These are phyloP conservation scores for Phengaris arion DNA, from an alignment of 2,888 invertebrate species.

Conservation along the genomic window DNA sequence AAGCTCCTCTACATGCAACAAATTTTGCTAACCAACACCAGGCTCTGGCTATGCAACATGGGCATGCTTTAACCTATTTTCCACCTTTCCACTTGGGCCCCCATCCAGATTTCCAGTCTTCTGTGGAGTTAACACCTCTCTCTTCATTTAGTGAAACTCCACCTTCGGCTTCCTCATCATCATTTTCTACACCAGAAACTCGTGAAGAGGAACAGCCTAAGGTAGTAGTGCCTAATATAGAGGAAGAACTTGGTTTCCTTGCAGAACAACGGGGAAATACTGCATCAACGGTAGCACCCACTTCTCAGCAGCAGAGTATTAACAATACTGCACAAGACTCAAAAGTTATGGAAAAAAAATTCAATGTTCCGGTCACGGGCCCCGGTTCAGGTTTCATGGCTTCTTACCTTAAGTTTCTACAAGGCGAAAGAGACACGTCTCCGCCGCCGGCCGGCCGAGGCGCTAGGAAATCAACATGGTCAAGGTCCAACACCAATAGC, in stretches of 20 bases:
- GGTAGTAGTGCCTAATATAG: constrained; percentile 93
- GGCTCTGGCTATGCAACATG: constrained; percentile 83
- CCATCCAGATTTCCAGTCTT: constrained; percentile 83
- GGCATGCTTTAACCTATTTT: constrained; percentile 86
- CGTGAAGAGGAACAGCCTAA: constrained; percentile 87
- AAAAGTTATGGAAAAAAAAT: constrained; percentile 81
- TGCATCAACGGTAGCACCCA: constrained; percentile 74
- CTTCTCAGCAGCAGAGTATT: constrained; percentile 73
- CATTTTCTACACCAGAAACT: constrained; percentile 77
- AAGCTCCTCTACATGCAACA: constrained; percentile 76
- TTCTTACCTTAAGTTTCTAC: constrained; percentile 91
- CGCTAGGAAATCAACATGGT: constrained; percentile 84
- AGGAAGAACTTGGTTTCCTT: constrained; percentile 91
- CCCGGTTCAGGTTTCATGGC: constrained; percentile 90
- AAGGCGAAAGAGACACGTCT: constrained; percentile 89
- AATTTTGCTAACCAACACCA: constrained; percentile 82
- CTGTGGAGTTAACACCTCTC: constrained; percentile 83
- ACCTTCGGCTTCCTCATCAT: constrained; percentile 79
- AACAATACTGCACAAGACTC: constrained; percentile 73
- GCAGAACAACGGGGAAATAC: constrained; percentile 80
- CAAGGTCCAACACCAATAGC: constrained; percentile 70
- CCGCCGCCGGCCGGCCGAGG: constrained; percentile 86
- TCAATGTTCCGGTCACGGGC: constrained; percentile 78
- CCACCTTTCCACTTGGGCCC: constrained; percentile 87
- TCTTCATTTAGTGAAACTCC: constrained; percentile 79